These are phyloP conservation scores for Lycaena phlaeas DNA, from an alignment of 2,888 invertebrate species.

Conservation along the genomic window DNA sequence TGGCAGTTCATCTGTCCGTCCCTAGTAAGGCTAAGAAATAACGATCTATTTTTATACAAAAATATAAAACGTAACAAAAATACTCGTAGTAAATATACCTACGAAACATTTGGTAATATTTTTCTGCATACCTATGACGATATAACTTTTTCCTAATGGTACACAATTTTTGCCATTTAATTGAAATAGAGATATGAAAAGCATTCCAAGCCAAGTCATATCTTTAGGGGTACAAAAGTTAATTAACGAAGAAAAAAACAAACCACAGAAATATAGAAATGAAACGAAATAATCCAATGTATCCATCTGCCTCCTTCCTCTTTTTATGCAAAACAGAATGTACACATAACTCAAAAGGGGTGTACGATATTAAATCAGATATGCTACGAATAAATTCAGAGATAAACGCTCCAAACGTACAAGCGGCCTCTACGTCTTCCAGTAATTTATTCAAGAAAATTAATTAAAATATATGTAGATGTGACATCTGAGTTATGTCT, in stretches of 20 bases:
- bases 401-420: background rate
- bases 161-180: no score
- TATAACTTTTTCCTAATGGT: no score
- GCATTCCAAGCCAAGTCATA: no score
- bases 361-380: background rate
- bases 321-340: conserved; percentile 33
- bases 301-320: conserved; percentile 12
- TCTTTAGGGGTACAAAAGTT: background rate
- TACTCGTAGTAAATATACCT: no score
- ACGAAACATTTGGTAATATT: no score
- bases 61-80: no score
- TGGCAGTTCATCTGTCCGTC: no score
- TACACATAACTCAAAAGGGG: background rate
- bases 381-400: conserved; percentile 36
- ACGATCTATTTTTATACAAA: no score
- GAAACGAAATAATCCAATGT: background rate
- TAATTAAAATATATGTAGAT: background rate
- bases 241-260: background rate
- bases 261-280: background rate
- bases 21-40: no score
- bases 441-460: background rate
- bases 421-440: conserved; percentile 23
- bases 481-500: conserved; percentile 9
- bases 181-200: no score
- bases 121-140: no score